Conservation (phyloP, 1,140 invertebrate genomes). For the Drosophila mojavensis region DNA sequence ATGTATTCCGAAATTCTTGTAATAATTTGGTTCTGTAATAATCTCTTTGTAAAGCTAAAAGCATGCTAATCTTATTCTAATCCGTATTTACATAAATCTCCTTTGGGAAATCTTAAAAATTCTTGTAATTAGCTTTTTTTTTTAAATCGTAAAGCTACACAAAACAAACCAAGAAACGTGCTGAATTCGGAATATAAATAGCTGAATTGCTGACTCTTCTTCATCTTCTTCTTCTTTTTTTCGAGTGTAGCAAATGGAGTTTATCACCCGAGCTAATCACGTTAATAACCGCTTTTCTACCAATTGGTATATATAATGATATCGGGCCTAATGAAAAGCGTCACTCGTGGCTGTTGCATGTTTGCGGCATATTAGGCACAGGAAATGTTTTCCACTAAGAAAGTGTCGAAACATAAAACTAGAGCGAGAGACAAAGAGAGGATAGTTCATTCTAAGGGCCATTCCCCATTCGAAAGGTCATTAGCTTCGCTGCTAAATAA, state of each 20-base stretch:
- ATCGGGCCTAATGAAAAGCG: constrained; percentile 49
- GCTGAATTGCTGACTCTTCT: too few relatives aligned
- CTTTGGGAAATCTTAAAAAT: too few relatives aligned
- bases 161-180: too few relatives aligned
- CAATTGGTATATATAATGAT: constrained; percentile 7
- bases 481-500: constrained; percentile 47
- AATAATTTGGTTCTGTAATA: too few relatives aligned
- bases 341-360: constrained; percentile 51
- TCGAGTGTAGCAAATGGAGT: constrained; percentile 8
- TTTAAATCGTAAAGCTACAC: too few relatives aligned
- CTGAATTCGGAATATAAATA: too few relatives aligned
- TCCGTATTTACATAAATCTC: too few relatives aligned
- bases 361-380: constrained; percentile 60
- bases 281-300: constrained; percentile 55
- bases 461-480: constrained; percentile 47
- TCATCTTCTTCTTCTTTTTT: too few relatives aligned
- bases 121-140: too few relatives aligned
- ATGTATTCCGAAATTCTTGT: too few relatives aligned
- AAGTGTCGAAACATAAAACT: constrained; percentile 55
- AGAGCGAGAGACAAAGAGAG: neutral
- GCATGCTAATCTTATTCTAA: too few relatives aligned
- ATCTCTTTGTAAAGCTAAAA: too few relatives aligned
- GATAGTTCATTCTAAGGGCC: constrained; percentile 15
- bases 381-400: constrained; percentile 67
- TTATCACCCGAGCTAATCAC: constrained; percentile 48